phyloP scores from a whole-genome alignment of 2,888 invertebrate genomes.

The Latheticus oryzae region DNA sequence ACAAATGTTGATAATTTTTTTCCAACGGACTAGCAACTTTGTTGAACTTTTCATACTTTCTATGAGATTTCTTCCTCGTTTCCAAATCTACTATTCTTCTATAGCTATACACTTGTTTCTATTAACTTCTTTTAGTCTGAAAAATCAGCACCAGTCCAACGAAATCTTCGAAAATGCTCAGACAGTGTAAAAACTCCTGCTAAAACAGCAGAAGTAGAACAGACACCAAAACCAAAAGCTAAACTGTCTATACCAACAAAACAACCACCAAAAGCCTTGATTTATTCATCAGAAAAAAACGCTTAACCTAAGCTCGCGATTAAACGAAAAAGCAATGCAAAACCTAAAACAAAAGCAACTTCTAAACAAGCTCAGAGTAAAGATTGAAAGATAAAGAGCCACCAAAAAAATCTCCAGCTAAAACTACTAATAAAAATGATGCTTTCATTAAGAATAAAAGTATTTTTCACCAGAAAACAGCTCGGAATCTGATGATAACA shows the following conservation, averaged over 20 bases:
- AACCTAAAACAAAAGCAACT: constrained; percentile 74
- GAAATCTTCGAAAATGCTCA: constrained; percentile 59
- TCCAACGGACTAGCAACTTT: no score
- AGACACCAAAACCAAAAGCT: constrained; percentile 31
- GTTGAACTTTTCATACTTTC: no score
- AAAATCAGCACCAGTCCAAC: constrained; percentile 58
- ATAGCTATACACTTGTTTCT: no score
- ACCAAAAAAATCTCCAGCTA: constrained; percentile 38
- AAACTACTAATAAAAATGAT: constrained; percentile 49
- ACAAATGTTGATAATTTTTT: no score
- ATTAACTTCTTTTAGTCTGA: no score
- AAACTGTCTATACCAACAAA: constrained; percentile 41
- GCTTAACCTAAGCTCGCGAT: constrained; percentile 62
- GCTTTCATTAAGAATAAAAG: constrained; percentile 75
- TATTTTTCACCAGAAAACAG: constrained; percentile 84
- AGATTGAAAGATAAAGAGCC: constrained; percentile 39
- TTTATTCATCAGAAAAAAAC: constrained; percentile 60
- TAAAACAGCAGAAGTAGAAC: constrained; percentile 49
- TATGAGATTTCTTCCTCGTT: no score
- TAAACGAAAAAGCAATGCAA: constrained; percentile 69
- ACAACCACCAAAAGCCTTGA: constrained; percentile 47
- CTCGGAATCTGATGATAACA: constrained; percentile 72
- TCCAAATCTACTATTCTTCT: no score
- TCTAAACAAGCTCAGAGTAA: constrained; percentile 64
- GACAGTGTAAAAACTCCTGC: constrained; percentile 48